Percentiles rank a stretch among this genome's conserved stretches.
Evolutionary conservation across 35 echinoderm and acorn worm genomes (phyloP).

Genomic region (Stichopus chloronotus): DNA sequence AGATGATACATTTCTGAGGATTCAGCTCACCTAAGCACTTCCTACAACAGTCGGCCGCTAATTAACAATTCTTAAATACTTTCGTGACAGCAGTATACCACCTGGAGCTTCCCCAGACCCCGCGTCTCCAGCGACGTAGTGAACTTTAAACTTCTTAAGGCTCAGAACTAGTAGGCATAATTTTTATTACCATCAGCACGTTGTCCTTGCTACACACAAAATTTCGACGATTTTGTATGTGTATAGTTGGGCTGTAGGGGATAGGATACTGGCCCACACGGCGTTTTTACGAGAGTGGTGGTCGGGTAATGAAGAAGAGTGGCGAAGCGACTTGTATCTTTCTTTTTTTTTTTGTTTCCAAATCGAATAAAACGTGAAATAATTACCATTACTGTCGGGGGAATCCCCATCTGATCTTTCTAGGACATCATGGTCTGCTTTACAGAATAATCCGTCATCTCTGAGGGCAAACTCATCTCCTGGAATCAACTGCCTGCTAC

Average conservation of each 20-base stretch:
- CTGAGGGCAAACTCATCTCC: slow-evolving; percentile 98
- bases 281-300: neutral
- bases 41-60: too few relatives aligned
- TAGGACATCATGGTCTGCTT: slow-evolving; percentile 95
- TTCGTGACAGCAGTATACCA: too few relatives aligned
- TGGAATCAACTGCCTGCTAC: slow-evolving; percentile 94
- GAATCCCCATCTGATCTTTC: slow-evolving; percentile 67
- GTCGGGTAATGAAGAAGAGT: neutral
- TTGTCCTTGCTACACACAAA: too few relatives aligned
- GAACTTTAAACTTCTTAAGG: too few relatives aligned
- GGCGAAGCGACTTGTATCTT: neutral
- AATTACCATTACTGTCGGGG: slow-evolving; percentile 52
- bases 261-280: too few relatives aligned
- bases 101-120: too few relatives aligned
- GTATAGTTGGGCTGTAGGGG: neutral
- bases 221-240: neutral
- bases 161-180: too few relatives aligned
- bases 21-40: too few relatives aligned
- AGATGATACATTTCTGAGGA: too few relatives aligned
- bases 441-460: slow-evolving; percentile 97
- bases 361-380: neutral
- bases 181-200: too few relatives aligned
- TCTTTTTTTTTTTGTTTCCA: neutral
- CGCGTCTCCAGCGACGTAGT: too few relatives aligned
- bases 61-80: too few relatives aligned